Percentiles rank a stretch among this genome's conserved stretches.
Evolutionary conservation across 2,113 vertebrate species (phyloP).

Genomic region (Protomyctophum bolini): DNA sequence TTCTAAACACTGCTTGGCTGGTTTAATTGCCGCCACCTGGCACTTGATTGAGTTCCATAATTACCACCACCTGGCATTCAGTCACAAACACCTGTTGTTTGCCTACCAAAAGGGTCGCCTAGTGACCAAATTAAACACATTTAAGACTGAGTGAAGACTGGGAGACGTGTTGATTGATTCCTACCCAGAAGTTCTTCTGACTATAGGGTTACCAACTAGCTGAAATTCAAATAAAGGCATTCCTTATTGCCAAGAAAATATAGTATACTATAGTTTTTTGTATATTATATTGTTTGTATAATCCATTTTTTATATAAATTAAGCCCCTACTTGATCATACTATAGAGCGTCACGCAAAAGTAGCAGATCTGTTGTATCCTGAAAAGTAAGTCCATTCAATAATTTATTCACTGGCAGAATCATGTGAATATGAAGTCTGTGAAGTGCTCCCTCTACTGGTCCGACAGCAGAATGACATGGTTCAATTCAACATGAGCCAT

Average conservation of each 20-base stretch:
- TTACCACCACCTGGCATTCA: conserved; percentile 49
- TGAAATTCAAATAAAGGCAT: too few species aligned
- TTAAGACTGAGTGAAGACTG: conserved; percentile 12
- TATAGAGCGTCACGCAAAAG: too few species aligned
- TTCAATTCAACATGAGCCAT: neutral
- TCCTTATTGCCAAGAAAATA: too few species aligned
- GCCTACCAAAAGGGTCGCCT: conserved; percentile 12
- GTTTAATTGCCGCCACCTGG: conserved; percentile 54
- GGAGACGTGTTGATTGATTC: neutral
- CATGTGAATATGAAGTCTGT: neutral
- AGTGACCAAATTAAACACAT: conserved; percentile 22
- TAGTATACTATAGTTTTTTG: too few species aligned
- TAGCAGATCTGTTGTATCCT: too few species aligned
- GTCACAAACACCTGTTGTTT: conserved; percentile 34
- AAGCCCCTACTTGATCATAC: too few species aligned
- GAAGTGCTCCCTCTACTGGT: neutral
- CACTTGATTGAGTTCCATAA: conserved; percentile 43
- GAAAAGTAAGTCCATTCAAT: too few species aligned
- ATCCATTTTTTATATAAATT: too few species aligned
- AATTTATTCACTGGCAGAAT: too few species aligned
- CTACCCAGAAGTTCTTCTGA: too few species aligned
- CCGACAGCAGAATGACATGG: neutral
- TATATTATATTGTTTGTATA: too few species aligned
- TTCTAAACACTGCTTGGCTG: conserved; percentile 49
- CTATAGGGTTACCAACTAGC: too few species aligned